Conservation (phyloP, 2,113 vertebrate species). For the Nettapus auritus region DNA sequence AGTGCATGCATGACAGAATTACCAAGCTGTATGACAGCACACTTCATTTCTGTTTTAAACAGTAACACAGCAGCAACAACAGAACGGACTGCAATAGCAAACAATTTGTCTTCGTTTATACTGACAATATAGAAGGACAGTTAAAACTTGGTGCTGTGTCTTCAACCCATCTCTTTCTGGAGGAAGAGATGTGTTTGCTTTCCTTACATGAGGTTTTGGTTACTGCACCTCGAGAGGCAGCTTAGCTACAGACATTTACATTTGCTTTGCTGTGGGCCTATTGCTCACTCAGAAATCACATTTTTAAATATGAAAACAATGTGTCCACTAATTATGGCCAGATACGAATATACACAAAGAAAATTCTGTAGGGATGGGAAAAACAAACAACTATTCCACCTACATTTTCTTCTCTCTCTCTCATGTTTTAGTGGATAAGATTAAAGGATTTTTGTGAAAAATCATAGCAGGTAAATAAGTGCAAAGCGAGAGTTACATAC, state of each 20-base stretch:
- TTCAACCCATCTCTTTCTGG: background rate
- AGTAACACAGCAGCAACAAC: background rate
- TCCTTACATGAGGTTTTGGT: background rate
- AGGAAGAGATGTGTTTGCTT: background rate
- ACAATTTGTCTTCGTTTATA: background rate
- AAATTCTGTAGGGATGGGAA: background rate
- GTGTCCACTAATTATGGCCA: background rate
- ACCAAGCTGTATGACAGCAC: background rate
- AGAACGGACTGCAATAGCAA: background rate
- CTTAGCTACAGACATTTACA: conserved; percentile 47
- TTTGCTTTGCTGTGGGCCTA: background rate
- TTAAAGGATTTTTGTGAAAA: background rate
- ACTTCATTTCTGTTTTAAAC: background rate
- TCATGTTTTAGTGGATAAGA: background rate
- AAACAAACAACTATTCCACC: background rate
- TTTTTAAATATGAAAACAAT: conserved; percentile 21
- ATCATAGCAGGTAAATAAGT: background rate
- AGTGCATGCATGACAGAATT: background rate
- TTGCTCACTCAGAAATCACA: conserved; percentile 17
- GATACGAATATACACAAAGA: background rate
- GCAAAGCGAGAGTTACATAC: background rate
- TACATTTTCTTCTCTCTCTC: background rate
- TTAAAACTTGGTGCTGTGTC: background rate
- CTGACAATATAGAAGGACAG: background rate
- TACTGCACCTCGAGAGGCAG: background rate